These are phyloP conservation scores for Caradrina clavipalpis DNA, from an alignment of 2,888 invertebrate species.

Conservation along the genomic window DNA sequence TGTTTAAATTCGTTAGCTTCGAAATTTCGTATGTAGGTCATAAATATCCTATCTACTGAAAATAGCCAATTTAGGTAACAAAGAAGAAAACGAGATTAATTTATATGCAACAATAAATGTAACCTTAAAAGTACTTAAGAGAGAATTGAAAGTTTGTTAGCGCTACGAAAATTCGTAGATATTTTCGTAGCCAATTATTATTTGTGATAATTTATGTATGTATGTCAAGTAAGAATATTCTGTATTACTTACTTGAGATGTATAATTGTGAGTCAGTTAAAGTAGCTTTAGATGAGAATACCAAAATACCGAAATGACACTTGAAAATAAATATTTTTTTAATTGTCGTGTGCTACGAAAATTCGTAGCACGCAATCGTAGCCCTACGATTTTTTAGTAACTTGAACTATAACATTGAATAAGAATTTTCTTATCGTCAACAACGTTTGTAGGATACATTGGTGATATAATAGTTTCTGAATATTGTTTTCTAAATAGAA, in stretches of 20 bases:
- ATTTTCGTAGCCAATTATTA: slow-evolving; percentile 5
- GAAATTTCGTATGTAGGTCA: not conserved
- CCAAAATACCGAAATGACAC: not conserved
- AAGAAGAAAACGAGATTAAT: not conserved
- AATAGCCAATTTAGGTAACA: not conserved
- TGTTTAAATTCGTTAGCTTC: not conserved
- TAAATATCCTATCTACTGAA: not conserved
- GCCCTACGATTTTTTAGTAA: not conserved
- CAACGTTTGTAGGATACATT: not conserved
- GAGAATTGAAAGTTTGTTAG: not conserved
- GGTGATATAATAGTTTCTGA: not conserved
- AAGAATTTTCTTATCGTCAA: not conserved
- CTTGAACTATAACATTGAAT: not conserved
- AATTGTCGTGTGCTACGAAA: slow-evolving; percentile 26
- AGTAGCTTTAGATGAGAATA: not conserved
- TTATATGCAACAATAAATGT: not conserved
- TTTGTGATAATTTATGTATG: not conserved
- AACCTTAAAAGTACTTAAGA: not conserved
- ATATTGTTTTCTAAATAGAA: not conserved
- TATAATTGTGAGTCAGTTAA: not conserved
- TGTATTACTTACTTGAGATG: not conserved
- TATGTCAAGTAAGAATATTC: not conserved
- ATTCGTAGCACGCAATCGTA: slow-evolving; percentile 27
- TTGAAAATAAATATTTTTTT: slow-evolving; percentile 3
- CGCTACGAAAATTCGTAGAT: slow-evolving; percentile 24